Conservation (phyloP, 2,888 invertebrate species). For the Hypomecis punctinalis region DNA sequence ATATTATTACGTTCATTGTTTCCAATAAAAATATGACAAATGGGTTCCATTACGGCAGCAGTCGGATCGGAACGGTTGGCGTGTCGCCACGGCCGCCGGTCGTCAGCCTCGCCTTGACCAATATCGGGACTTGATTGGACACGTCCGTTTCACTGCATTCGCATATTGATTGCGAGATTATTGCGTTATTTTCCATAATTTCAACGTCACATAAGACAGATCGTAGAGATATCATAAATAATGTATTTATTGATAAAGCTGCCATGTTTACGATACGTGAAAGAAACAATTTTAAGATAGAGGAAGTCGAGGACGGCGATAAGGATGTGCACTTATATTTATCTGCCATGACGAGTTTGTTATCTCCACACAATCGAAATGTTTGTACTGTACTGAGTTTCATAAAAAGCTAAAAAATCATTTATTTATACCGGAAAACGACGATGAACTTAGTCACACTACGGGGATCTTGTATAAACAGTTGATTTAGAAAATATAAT, state of each 20-base stretch:
- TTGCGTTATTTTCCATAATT: conserved; percentile 55
- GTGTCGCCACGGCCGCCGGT: conserved; percentile 66
- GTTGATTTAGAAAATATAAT: too few relatives aligned
- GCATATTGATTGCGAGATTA: conserved; percentile 67
- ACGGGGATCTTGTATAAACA: too few relatives aligned
- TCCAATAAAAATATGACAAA: conserved; percentile 73
- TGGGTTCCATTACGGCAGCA: conserved; percentile 63
- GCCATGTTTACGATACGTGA: conserved; percentile 12
- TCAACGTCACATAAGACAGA: conserved; percentile 39
- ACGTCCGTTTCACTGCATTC: conserved; percentile 62
- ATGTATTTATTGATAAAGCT: conserved; percentile 15
- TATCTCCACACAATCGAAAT: neutral
- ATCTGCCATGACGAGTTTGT: neutral
- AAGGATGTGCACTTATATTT: conserved; percentile 6
- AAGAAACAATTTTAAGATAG: conserved; percentile 5
- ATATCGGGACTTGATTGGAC: conserved; percentile 67
- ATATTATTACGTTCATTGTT: conserved; percentile 58
- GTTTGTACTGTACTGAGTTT: too few relatives aligned
- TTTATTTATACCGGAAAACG: too few relatives aligned
- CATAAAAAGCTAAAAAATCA: too few relatives aligned
- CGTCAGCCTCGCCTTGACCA: conserved; percentile 81
- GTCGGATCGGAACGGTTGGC: conserved; percentile 59
- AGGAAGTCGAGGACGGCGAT: conserved; percentile 9
- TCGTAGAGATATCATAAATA: conserved; percentile 16
- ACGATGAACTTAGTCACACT: too few relatives aligned